These are phyloP conservation scores for Galerucella nymphaeae DNA, from an alignment of 2,888 invertebrate species.

Conservation along the genomic window DNA sequence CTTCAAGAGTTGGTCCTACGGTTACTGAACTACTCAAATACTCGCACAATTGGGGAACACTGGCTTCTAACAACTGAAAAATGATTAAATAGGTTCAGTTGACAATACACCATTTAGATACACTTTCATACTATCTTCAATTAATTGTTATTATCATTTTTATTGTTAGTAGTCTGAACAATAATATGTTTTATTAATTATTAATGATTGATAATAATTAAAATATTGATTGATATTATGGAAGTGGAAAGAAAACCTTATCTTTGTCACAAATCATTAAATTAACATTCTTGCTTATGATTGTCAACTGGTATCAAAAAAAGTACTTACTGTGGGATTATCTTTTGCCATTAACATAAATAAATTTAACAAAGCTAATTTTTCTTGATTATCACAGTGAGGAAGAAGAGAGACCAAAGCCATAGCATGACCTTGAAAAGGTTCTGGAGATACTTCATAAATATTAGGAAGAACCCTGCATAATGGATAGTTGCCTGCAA, in stretches of 20 bases:
- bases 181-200: too few species aligned
- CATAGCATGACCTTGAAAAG: constrained; percentile 86
- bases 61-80: constrained; percentile 78
- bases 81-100: neutral
- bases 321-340: constrained; percentile 74
- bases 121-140: too few species aligned
- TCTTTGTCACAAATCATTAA: too few species aligned
- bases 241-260: too few species aligned
- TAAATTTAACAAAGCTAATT: constrained; percentile 83
- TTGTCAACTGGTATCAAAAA: neutral
- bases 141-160: too few species aligned
- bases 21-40: constrained; percentile 75
- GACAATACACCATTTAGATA: neutral
- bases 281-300: too few species aligned
- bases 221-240: too few species aligned
- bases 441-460: constrained; percentile 88
- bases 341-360: constrained; percentile 85
- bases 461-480: constrained; percentile 90
- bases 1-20: constrained; percentile 74
- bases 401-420: constrained; percentile 83
- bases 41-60: constrained; percentile 84
- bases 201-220: too few species aligned
- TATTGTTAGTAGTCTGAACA: too few species aligned
- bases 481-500: constrained; percentile 86
- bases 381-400: constrained; percentile 87